phyloP scores from a whole-genome alignment of 2,113 vertebrate species.

The Vidua chalybeata region DNA sequence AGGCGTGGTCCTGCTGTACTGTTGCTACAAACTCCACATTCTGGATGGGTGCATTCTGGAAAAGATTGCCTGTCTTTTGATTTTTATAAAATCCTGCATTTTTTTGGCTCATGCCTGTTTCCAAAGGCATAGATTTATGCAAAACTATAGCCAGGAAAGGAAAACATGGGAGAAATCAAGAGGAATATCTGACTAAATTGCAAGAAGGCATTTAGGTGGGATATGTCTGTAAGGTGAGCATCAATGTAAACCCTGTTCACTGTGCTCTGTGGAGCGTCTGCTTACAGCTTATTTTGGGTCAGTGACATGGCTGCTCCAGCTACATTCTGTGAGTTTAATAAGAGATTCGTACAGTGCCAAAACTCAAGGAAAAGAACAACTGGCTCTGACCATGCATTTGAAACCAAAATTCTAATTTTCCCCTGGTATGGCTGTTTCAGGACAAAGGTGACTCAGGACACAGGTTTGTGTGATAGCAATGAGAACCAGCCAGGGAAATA shows the following conservation, averaged over 20 bases:
- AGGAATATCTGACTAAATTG: neutral
- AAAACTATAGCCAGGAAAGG: neutral
- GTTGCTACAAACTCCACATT: neutral
- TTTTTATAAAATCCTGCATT: neutral
- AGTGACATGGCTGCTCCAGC: neutral
- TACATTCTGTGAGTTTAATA: conserved; percentile 45
- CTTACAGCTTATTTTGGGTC: conserved; percentile 16
- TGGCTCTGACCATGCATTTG: conserved; percentile 46
- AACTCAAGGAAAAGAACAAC: conserved; percentile 53
- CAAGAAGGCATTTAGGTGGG: neutral
- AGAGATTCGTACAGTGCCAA: conserved; percentile 44
- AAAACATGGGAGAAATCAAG: neutral
- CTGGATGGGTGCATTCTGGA: neutral
- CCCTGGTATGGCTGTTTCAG: conserved; percentile 7
- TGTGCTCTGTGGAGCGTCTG: conserved; percentile 1
- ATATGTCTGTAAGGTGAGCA: neutral
- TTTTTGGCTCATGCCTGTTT: neutral
- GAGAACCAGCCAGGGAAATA: neutral
- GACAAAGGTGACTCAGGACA: neutral
- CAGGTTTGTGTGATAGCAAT: neutral
- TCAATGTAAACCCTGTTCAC: neutral
- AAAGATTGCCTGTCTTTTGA: neutral
- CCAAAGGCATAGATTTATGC: neutral
- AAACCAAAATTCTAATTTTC: conserved; percentile 39
- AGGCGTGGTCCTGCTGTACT: neutral